phyloP scores from a whole-genome alignment of 1,140 invertebrate genomes.

The Maniola jurtina region DNA sequence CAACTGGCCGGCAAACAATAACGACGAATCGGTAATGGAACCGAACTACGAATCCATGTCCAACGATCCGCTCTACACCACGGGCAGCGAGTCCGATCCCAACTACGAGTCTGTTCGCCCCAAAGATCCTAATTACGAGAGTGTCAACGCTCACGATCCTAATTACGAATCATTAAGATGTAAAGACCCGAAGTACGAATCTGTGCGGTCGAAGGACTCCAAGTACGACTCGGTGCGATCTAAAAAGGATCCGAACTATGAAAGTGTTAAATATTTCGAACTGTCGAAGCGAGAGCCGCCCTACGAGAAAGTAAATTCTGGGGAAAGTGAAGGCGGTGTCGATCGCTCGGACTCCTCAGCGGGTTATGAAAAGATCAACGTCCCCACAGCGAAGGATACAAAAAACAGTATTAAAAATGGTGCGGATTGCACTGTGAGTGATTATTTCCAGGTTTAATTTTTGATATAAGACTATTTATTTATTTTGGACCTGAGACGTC shows the following conservation, averaged over 20 bases:
- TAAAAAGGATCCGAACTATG: conserved; percentile 77
- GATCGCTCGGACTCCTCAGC: conserved; percentile 70
- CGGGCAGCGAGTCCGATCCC: conserved; percentile 85
- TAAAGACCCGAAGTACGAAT: conserved; percentile 85
- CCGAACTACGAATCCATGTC: conserved; percentile 86
- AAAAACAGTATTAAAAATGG: conserved; percentile 69
- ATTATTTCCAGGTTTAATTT: conserved; percentile 77
- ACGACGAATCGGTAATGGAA: conserved; percentile 61
- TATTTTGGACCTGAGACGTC: conserved; percentile 10
- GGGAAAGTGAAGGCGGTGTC: conserved; percentile 46
- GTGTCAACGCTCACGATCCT: conserved; percentile 54
- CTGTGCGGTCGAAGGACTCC: conserved; percentile 79
- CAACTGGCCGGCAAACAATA: conserved; percentile 66
- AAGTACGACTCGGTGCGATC: conserved; percentile 73
- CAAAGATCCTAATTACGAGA: conserved; percentile 74
- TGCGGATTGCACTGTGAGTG: conserved; percentile 67
- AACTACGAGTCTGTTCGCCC: conserved; percentile 85
- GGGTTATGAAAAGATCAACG: conserved; percentile 77
- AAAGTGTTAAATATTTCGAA: conserved; percentile 80
- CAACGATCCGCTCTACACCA: conserved; percentile 81
- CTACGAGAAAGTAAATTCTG: conserved; percentile 76
- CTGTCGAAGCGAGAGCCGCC: conserved; percentile 73
- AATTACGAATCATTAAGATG: conserved; percentile 69
- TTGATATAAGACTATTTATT: conserved; percentile 30
- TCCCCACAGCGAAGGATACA: conserved; percentile 50